Evolutionary conservation across 2,113 vertebrate species (phyloP).

Genomic region (Ceuthmochares aereus): DNA sequence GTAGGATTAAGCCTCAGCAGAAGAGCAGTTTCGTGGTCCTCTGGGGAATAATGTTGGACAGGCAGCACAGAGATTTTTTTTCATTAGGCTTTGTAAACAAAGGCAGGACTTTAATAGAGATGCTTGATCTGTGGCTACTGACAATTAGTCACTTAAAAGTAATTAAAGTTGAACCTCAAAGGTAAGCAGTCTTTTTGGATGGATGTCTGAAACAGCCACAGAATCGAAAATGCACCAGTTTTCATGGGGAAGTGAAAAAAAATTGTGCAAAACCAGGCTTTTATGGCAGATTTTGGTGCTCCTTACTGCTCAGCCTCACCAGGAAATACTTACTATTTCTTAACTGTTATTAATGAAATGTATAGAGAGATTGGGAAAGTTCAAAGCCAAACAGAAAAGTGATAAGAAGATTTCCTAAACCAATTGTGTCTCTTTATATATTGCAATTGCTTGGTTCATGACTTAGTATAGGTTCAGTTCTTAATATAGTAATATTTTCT

Average conservation of each 20-base stretch:
- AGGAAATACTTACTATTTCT: neutral
- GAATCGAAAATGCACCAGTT: neutral
- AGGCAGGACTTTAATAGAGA: neutral
- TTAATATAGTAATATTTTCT: neutral
- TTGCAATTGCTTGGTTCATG: neutral
- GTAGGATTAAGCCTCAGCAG: neutral
- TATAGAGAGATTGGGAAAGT: neutral
- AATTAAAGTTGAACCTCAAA: neutral
- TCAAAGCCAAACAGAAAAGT: neutral
- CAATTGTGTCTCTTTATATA: neutral
- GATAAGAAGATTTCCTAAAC: neutral
- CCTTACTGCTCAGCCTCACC: neutral
- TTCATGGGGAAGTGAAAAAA: neutral
- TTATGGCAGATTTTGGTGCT: neutral
- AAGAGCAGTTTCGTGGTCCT: neutral
- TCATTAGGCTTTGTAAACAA: fast-evolving
- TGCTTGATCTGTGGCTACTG: neutral
- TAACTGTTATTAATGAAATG: neutral
- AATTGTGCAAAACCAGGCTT: neutral
- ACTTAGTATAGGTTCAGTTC: neutral
- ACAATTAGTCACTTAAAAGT: neutral
- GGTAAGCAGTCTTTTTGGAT: neutral
- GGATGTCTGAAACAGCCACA: neutral
- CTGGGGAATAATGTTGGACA: neutral
- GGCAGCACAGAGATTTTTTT: neutral